Base-by-base conservation (phyloP, 1,140 invertebrate species). In the Bombus cullumanus region DNA sequence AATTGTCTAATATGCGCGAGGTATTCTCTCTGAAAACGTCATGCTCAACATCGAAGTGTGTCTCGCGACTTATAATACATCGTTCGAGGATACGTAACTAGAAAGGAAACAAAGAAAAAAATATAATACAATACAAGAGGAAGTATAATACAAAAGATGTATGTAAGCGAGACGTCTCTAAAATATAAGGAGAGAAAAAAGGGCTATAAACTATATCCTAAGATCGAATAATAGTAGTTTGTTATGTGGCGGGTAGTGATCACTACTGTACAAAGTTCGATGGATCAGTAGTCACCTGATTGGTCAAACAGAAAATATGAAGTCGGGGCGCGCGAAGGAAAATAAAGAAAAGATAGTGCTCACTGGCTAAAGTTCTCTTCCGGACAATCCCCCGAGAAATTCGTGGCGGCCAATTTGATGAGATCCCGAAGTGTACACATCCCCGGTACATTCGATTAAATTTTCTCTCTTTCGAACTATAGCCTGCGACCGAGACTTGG, bases 321-420 rank as follows among this genome's bases (percentile, higher is more conserved):
- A 39, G 57, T 81, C 31, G 81, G 74, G 10, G 28, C 66, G 31
- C 82, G 69, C n/a, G 59, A 62, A 84, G 86, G 77, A 88, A 86
- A 84, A 89, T 87, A 71, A 85, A 88, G 62, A 71, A 89, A 90
- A 90, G 82, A 81, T 85, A 80, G 77, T 88, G 85, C 78, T 89
- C 87, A 87, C 64, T 89, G 79, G 64, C 66, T 80, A 78, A 59
- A 76, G 64, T 89, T 80, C 41, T 68, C 68, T 83, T 89, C 75
- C 76, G 64, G 62, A 77, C 22, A 68, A 90, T 85, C 43, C 64
- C 72, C 53, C 68, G 62, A 85, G 64, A 90, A 87, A 87, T 66
- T 86, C 62, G 59, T 84, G 62, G 66, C 71, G 69, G 53, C 47
- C 79, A 85, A 89, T 82, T 90, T 34, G 47, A 85, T 47, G 25